These are phyloP conservation scores for Dryadula phaetusa DNA, from an alignment of 2,888 invertebrate species.

Conservation along the genomic window DNA sequence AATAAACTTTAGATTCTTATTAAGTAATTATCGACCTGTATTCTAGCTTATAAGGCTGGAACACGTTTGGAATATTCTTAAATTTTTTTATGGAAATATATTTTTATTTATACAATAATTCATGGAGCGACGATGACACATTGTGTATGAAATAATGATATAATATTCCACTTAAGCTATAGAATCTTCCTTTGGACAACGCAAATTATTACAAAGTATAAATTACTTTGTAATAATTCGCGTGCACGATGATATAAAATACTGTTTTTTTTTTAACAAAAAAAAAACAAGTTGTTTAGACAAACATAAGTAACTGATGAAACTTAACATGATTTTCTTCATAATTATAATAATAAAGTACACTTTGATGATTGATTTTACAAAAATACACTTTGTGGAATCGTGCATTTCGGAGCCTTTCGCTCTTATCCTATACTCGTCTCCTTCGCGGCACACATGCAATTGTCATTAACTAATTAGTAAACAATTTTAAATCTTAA, in stretches of 20 bases:
- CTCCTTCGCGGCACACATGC: constrained; percentile 65
- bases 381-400: constrained; percentile 69
- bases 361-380: too few relatives aligned
- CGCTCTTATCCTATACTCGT: constrained; percentile 59
- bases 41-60: constrained; percentile 11
- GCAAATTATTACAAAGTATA: neutral
- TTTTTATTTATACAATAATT: constrained; percentile 2
- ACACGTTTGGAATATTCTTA: neutral
- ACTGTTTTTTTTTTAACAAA: constrained; percentile 2
- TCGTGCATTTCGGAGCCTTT: constrained; percentile 64
- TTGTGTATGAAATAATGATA: neutral
- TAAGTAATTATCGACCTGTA: constrained; percentile 27
- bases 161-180: neutral
- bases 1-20: constrained; percentile 27
- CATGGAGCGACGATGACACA: neutral
- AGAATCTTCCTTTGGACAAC: neutral
- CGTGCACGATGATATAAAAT: neutral
- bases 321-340: constrained; percentile 69
- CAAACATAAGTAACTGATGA: constrained; percentile 53
- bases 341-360: constrained; percentile 77
- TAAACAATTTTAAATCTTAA: constrained; percentile 64
- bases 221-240: too few relatives aligned
- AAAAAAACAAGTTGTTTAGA: constrained; percentile 40
- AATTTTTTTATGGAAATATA: neutral
- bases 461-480: constrained; percentile 72